Conservation (phyloP, 64 coral and sea anemone species). For the Actinia equina region DNA sequence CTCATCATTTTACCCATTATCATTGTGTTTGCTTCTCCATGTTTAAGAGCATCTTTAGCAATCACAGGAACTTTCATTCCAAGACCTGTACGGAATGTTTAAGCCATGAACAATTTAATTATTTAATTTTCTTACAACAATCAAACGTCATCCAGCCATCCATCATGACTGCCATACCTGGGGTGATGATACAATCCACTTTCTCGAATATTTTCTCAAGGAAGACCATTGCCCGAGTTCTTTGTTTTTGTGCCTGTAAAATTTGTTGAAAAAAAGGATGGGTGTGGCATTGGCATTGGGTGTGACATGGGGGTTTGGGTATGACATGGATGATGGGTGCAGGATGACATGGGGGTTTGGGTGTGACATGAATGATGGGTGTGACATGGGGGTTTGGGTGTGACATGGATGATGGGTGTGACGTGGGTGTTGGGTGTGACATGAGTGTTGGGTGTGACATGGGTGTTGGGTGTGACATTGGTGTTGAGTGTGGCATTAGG, state of each 20-base stretch:
- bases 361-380: too few species aligned
- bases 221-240: constrained; percentile 46
- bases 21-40: constrained; percentile 37
- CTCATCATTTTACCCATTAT: constrained; percentile 13
- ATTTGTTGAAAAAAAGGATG: too few species aligned
- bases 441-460: neutral
- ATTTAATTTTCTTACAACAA: neutral
- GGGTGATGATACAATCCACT: constrained; percentile 50
- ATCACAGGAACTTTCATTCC: constrained; percentile 57
- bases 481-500: too few species aligned
- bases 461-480: neutral
- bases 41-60: constrained; percentile 28
- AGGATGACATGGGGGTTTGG: too few species aligned
- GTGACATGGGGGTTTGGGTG: too few species aligned
- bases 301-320: too few species aligned
- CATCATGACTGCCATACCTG: constrained; percentile 8
- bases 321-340: too few species aligned
- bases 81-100: neutral
- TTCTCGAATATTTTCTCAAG: constrained; percentile 45
- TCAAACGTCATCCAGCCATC: neutral
- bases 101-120: neutral
- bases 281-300: too few species aligned
- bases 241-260: constrained; percentile 46
- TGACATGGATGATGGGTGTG: too few species aligned
- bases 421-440: too few species aligned